Evolutionary conservation across 2,113 vertebrate species (phyloP).

Genomic region (Atlantisia rogersi): DNA sequence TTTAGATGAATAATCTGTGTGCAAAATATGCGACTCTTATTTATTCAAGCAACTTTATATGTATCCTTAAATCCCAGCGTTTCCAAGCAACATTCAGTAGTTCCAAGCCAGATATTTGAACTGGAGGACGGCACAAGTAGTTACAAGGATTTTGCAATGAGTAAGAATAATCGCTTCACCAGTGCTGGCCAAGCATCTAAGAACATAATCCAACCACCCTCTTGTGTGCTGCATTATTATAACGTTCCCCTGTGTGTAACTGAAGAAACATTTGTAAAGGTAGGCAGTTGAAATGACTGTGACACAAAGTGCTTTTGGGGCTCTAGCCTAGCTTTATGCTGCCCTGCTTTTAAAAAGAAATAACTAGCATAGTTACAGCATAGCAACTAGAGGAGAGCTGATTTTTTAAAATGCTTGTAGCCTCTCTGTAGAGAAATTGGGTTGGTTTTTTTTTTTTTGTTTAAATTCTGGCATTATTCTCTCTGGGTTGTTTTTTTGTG

Average conservation of each 20-base stretch:
- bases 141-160: conserved; percentile 98
- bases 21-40: neutral
- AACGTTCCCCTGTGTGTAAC: conserved; percentile 92
- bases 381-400: neutral
- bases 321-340: neutral
- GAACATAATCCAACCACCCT: conserved; percentile 97
- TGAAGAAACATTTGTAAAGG: conserved; percentile 91
- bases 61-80: conserved; percentile 77
- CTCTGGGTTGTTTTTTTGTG: neutral
- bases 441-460: too few relatives aligned
- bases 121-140: conserved; percentile 93
- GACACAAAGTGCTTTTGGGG: neutral
- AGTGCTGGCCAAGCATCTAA: conserved; percentile 95
- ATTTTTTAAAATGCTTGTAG: neutral
- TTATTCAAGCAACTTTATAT: neutral
- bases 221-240: conserved; percentile 95
- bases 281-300: conserved; percentile 37
- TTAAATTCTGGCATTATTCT: neutral
- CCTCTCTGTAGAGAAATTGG: neutral
- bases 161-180: conserved; percentile 96
- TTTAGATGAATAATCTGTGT: neutral
- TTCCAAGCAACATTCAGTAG: conserved; percentile 94
- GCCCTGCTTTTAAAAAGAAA: neutral
- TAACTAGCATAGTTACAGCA: neutral
- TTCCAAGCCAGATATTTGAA: conserved; percentile 97